phyloP scores from a whole-genome alignment of 2,797 vertebrate genomes.

The Poecile montanus region DNA sequence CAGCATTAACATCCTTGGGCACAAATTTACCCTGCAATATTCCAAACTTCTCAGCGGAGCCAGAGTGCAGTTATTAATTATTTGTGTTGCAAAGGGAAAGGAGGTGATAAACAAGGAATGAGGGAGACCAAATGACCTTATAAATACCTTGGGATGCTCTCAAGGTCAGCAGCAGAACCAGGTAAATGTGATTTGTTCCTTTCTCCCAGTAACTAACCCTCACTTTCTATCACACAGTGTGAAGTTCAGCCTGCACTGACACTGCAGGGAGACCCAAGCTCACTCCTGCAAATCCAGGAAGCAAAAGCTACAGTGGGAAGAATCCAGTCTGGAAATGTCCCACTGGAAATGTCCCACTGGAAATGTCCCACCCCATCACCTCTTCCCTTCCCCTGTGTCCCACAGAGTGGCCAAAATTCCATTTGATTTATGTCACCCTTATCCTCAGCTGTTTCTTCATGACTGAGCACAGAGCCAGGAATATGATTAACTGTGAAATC shows the following conservation, averaged over 20 bases:
- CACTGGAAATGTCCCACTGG: neutral
- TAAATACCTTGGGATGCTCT: neutral
- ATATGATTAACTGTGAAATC: slow-evolving; percentile 33
- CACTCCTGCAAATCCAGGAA: neutral
- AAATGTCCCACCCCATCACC: neutral
- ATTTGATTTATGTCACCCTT: neutral
- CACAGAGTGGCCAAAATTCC: neutral
- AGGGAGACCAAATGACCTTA: neutral
- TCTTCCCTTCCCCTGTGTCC: neutral
- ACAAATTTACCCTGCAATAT: neutral
- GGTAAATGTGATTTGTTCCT: neutral
- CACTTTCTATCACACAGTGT: neutral
- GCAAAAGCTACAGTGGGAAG: neutral
- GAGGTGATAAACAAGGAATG: neutral
- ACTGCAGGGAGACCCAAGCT: neutral
- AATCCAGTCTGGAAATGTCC: neutral
- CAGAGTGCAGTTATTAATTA: neutral
- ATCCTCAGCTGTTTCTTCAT: neutral
- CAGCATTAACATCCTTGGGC: neutral
- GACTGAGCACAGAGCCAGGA: neutral
- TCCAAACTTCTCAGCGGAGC: neutral
- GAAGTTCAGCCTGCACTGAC: neutral
- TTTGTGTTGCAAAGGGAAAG: neutral
- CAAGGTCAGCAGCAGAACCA: neutral
- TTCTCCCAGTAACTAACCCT: neutral